Conservation (phyloP, 2,888 invertebrate genomes). For the Pyrrhosoma nymphula region DNA sequence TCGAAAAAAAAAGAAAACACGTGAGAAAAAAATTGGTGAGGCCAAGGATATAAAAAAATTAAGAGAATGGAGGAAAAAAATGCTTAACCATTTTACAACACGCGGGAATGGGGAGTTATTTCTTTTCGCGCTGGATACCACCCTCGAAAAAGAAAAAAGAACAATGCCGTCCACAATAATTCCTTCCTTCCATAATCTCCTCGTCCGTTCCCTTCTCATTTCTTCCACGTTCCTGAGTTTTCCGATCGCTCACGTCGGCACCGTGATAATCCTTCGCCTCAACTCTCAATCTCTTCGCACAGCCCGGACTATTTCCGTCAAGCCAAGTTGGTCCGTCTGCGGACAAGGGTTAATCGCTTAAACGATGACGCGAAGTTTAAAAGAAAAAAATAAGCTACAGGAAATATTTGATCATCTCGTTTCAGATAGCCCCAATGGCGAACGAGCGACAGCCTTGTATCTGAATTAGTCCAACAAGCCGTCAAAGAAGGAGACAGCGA, state of each 20-base stretch:
- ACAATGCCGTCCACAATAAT: neutral
- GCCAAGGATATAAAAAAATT: neutral
- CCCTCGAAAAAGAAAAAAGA: neutral
- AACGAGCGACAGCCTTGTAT: neutral
- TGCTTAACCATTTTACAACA: neutral
- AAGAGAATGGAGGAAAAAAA: neutral
- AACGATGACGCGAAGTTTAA: neutral
- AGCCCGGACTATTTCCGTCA: neutral
- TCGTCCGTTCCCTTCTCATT: neutral
- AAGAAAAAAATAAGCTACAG: neutral
- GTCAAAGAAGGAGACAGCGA: neutral
- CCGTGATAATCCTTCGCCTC: neutral
- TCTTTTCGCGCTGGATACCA: neutral
- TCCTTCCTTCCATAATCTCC: neutral
- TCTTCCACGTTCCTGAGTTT: neutral
- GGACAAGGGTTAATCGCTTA: slow-evolving; percentile 5
- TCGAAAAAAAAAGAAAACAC: neutral
- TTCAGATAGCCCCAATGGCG: neutral
- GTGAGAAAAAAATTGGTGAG: neutral
- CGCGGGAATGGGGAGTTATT: neutral
- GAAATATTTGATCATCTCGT: neutral
- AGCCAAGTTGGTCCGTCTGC: neutral
- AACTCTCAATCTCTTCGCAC: neutral
- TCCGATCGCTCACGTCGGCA: neutral
- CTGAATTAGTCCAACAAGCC: neutral